phyloP scores from a whole-genome alignment of 2,113 vertebrate species.

The Zosterops hypoxanthus region DNA sequence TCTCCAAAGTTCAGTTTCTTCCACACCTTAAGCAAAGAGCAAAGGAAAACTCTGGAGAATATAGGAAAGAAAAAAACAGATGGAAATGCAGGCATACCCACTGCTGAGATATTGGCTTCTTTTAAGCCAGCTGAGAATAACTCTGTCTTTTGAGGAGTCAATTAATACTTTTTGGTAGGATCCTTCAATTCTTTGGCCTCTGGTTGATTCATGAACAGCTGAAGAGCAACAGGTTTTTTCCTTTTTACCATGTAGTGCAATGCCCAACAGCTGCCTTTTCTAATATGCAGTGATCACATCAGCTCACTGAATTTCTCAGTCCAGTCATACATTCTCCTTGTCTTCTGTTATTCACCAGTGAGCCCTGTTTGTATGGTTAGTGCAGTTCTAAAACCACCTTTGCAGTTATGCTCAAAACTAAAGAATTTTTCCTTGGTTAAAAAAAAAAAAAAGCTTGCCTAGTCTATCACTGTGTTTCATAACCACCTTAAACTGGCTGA shows the following conservation, averaged over 20 bases:
- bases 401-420: not conserved
- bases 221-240: not conserved
- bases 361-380: not conserved
- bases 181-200: not conserved
- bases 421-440: not conserved
- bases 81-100: not conserved
- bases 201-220: not conserved
- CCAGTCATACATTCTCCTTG: not conserved
- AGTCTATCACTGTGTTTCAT: not conserved
- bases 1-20: constrained; percentile 33
- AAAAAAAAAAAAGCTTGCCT: not conserved
- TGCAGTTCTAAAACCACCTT: not conserved
- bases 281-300: not conserved
- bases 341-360: not conserved
- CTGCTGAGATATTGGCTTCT: not conserved
- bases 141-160: not conserved
- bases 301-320: not conserved
- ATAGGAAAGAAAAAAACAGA: not conserved
- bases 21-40: constrained; percentile 6
- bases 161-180: not conserved
- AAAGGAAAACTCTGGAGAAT: not conserved
- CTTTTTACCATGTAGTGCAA: not conserved
- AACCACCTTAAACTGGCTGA: not conserved
- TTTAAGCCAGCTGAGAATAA: not conserved
- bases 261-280: not conserved